Base-by-base conservation (phyloP, 2,888 invertebrate genomes). In the Eurytoma californica region DNA sequence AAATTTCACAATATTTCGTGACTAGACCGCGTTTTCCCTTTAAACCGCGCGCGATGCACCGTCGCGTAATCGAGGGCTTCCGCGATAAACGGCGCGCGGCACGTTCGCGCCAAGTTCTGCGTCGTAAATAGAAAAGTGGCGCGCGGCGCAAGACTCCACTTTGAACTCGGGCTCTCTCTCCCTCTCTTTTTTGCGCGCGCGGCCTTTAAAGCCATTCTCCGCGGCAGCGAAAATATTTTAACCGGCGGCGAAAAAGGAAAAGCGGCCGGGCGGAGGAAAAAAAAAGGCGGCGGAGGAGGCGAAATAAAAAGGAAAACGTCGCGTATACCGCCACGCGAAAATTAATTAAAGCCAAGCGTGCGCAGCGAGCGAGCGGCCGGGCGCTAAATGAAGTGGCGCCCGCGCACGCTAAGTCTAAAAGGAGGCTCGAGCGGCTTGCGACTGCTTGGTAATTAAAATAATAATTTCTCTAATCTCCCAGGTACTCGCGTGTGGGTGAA, bases 361-460 rank as follows among this genome's bases (percentile, higher is more conserved):
- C 30, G 16, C n/a, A 53, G 47, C 18, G 51, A n/a, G 16, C 47
- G 30, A 3, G 61, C 28, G 28, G n/a, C 63, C 55, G 55, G 61
- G 61, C 55, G 74, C 39, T 77, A 74, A 77, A 77, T 72, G 80
- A 80, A 80, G 80, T 74, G 80, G 60, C 63, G 61, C 51, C 30
- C 60, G 66, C 49, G 49, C 57, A 39, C 69, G 39, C 47, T 1
- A 24, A 72, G 66, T 72, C 51, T 73, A 65, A 80, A 80, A 74
- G 49, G 65, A 65, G 75, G 66, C n/a, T 30, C 13, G 53, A 39
- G 5, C 24, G 3, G 80, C 74, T 73, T 16, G 66, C 28, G 51
- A 68, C 58, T 53, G 63, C 75, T 68, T 61, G 73, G 72, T 73
- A 81, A 76, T 81, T 81, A 79, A 81, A 79, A 76, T 81, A 76